Conservation (phyloP, 2,113 vertebrate genomes). For the Pseudorhombus dupliciocellatus region DNA sequence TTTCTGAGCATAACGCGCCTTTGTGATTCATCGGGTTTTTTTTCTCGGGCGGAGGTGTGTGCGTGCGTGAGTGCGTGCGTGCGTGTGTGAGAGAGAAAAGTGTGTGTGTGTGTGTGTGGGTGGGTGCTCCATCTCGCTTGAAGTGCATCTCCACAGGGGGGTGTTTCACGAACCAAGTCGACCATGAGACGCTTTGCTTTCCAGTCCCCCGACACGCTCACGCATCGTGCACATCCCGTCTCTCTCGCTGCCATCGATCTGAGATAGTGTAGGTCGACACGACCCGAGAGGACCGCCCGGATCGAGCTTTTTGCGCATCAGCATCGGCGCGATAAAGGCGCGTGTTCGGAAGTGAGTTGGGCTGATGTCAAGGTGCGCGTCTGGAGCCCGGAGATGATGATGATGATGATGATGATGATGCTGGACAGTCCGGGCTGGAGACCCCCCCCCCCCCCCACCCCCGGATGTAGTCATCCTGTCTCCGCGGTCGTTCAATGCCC, state of each 20-base stretch:
- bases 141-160: constrained; percentile 60
- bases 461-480: neutral
- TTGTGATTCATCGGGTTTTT: constrained; percentile 42
- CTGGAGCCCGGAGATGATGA: constrained; percentile 3
- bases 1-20: constrained; percentile 36
- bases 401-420: constrained; percentile 4
- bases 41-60: constrained; percentile 36
- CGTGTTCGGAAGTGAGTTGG: constrained; percentile 5
- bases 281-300: constrained; percentile 4
- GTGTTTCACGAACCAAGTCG: constrained; percentile 54
- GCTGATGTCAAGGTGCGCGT: constrained; percentile 43
- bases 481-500: neutral
- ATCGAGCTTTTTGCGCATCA: constrained; percentile 43
- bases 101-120: neutral
- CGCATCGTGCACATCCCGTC: constrained; percentile 24
- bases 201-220: constrained; percentile 22
- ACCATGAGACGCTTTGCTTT: constrained; percentile 41
- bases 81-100: neutral
- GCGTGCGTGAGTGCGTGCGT: constrained; percentile 1
- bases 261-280: no score
- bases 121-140: constrained; percentile 49
- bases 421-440: neutral
- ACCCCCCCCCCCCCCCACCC: neutral
- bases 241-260: constrained; percentile 15
- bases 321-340: constrained; percentile 20